Conservation (phyloP, 2,113 vertebrate species). For the Rostratula benghalensis region DNA sequence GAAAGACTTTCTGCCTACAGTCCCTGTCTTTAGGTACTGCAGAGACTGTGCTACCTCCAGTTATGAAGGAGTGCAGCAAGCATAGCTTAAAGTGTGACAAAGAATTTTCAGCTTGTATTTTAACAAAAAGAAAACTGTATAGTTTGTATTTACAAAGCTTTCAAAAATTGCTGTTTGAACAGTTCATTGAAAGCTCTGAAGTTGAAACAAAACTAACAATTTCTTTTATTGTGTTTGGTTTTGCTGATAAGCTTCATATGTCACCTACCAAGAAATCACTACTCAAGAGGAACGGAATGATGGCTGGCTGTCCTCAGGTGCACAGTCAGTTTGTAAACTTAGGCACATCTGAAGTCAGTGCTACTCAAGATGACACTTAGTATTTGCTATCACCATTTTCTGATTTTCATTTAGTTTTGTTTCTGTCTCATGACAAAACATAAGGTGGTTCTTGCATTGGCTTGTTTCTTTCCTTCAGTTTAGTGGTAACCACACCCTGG, state of each 20-base stretch:
- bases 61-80: background rate
- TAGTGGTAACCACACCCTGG: background rate
- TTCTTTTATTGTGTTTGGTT: background rate
- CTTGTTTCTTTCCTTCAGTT: conserved; percentile 3
- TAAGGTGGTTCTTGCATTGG: background rate
- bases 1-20: background rate
- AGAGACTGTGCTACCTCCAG: background rate
- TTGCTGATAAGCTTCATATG: background rate
- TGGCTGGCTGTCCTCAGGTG: background rate
- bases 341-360: background rate
- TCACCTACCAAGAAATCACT: background rate
- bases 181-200: background rate
- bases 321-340: background rate
- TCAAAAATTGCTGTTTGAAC: background rate
- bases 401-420: background rate
- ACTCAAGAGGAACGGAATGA: background rate
- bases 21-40: background rate
- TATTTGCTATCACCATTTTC: background rate
- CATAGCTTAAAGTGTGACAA: background rate
- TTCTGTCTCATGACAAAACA: background rate
- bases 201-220: background rate
- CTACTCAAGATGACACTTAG: background rate
- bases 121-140: background rate
- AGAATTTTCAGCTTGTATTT: background rate
- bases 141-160: background rate